Conservation (phyloP, 2,797 vertebrate species). For the Acipenser ruthenus region DNA sequence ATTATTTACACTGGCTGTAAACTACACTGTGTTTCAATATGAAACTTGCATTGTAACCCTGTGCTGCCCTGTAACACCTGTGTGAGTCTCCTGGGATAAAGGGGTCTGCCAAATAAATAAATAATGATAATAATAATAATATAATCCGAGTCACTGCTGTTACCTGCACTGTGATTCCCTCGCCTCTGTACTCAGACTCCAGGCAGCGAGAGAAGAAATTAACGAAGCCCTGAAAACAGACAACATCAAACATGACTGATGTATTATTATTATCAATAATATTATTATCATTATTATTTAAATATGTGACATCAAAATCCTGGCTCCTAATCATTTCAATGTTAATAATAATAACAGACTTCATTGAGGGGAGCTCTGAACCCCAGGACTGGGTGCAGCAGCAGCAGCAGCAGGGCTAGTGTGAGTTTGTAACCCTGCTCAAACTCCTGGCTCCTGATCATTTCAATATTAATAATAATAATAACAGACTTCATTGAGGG, state of each 20-base stretch:
- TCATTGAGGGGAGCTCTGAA: neutral
- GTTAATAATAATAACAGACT: neutral
- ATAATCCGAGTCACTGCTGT: neutral
- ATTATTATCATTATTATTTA: neutral
- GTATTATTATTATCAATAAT: neutral
- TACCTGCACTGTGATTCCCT: conserved; percentile 65
- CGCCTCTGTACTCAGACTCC: conserved; percentile 53
- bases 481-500: no score
- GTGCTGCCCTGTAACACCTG: neutral
- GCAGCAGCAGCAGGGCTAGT: no score
- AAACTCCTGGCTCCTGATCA: no score
- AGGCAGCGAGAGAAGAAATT: conserved; percentile 56
- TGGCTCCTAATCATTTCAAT: no score
- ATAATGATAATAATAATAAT: no score
- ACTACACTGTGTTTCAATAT: no score
- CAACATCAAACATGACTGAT: conserved; percentile 10
- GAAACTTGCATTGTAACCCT: neutral
- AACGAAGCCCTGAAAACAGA: conserved; percentile 50
- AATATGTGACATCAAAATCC: neutral
- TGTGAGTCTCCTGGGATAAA: neutral
- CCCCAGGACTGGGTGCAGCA: neutral
- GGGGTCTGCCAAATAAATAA: neutral
- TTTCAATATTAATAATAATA: no score
- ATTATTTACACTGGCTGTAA: no score
- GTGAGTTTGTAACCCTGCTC: no score